phyloP scores from a whole-genome alignment of 2,797 vertebrate genomes.

The Hirundo rustica region DNA sequence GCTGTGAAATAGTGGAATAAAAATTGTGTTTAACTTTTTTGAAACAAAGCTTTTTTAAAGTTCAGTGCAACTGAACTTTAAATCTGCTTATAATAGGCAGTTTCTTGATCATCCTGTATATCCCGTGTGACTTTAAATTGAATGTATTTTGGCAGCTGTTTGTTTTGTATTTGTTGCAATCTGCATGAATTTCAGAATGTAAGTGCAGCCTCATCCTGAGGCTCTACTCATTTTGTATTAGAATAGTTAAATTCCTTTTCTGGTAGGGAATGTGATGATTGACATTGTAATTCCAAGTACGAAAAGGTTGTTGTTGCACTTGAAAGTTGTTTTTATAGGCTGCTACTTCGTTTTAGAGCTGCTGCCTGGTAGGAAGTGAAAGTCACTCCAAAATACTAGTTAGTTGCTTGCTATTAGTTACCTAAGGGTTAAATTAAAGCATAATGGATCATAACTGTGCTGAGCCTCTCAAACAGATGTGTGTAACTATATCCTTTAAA shows the following conservation, averaged over 20 bases:
- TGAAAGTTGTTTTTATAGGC: not conserved
- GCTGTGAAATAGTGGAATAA: not conserved
- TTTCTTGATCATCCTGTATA: not conserved
- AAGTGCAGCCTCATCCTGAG: not conserved
- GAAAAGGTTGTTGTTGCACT: not conserved
- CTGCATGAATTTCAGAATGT: not conserved
- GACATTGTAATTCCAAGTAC: not conserved
- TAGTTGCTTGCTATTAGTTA: not conserved
- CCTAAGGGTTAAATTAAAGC: not conserved
- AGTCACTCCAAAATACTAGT: not conserved
- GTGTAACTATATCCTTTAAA: not conserved
- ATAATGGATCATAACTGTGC: not conserved
- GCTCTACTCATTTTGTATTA: not conserved
- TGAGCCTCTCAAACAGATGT: not conserved
- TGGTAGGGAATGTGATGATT: not conserved
- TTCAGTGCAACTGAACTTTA: not conserved
- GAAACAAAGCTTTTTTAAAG: not conserved
- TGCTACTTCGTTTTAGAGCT: not conserved
- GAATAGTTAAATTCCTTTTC: not conserved
- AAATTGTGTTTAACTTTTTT: not conserved
- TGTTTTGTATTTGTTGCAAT: not conserved
- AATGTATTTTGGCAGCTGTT: not conserved
- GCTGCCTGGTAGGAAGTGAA: not conserved
- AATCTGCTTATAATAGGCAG: not conserved
- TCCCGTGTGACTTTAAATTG: not conserved